Conservation (phyloP, 2,797 vertebrate genomes). For the Onychomys leucogaster region DNA sequence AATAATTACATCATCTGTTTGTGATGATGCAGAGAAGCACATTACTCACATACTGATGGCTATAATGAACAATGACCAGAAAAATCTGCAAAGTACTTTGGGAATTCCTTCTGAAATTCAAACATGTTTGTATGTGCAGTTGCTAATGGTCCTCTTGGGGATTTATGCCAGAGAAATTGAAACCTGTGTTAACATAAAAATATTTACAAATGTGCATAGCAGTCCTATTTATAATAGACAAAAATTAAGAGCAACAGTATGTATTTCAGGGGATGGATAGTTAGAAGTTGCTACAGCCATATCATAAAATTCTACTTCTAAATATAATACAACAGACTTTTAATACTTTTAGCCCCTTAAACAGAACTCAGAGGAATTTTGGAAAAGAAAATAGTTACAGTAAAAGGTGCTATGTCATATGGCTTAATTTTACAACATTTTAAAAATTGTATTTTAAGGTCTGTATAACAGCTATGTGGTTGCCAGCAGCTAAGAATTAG, state of each 20-base stretch:
- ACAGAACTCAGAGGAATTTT: not conserved
- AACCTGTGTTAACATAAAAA: slow-evolving; percentile 13
- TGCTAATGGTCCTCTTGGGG: not conserved
- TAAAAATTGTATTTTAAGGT: not conserved
- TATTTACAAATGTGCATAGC: not conserved
- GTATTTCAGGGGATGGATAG: not conserved
- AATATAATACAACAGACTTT: not conserved
- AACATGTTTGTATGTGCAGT: not conserved
- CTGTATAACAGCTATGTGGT: not conserved
- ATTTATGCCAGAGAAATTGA: slow-evolving; percentile 9
- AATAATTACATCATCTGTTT: not conserved
- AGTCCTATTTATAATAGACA: not conserved
- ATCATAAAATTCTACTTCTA: not conserved
- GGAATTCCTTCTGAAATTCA: not conserved
- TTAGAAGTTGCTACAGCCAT: not conserved
- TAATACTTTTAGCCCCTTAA: not conserved
- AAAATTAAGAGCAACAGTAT: slow-evolving; percentile 30
- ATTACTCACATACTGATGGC: not conserved
- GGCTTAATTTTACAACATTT: not conserved
- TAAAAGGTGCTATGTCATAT: not conserved
- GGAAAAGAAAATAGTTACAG: not conserved
- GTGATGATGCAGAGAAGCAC: not conserved
- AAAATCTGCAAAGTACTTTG: not conserved
- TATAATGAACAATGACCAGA: not conserved
- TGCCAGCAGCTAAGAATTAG: not conserved